Percentiles rank a stretch among this genome's conserved stretches.
Conservation (phyloP, 1,140 invertebrate species). For the Cotesia typhae region DNA sequence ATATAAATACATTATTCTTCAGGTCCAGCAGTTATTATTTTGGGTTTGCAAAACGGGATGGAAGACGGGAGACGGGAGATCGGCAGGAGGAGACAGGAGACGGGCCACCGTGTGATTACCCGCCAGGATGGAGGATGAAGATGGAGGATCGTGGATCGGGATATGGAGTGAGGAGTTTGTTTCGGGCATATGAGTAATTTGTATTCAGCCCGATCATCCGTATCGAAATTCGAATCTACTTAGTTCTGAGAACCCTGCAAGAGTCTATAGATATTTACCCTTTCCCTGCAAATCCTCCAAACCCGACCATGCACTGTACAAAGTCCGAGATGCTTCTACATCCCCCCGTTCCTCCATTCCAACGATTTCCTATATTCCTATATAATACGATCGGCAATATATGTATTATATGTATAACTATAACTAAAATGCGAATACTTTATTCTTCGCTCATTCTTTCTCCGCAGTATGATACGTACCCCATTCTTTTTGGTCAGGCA, state of each 20-base stretch:
- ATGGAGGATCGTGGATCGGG: too few relatives aligned
- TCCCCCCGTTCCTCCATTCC: conserved; percentile 38
- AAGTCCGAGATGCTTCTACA: too few relatives aligned
- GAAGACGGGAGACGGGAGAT: conserved; percentile 23
- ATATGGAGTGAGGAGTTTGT: conserved; percentile 37
- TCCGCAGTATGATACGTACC: background rate
- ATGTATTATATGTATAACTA: too few relatives aligned
- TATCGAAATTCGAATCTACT: conserved; percentile 69
- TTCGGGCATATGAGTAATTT: conserved; percentile 65
- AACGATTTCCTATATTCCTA: conserved; percentile 19
- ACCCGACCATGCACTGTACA: too few relatives aligned
- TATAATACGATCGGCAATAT: too few relatives aligned
- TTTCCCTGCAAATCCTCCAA: too few relatives aligned
- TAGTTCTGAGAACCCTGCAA: conserved; percentile 63
- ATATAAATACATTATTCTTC: conserved; percentile 16
- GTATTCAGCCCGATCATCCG: conserved; percentile 68
- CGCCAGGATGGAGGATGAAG: conserved; percentile 28
- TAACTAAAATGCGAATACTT: background rate
- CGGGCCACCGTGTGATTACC: conserved; percentile 66
- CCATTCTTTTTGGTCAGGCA: conserved; percentile 23
- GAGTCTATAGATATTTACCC: too few relatives aligned
- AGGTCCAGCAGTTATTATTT: conserved; percentile 53
- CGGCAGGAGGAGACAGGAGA: conserved; percentile 36
- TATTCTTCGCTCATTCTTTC: too few relatives aligned
- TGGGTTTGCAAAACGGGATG: conserved; percentile 49